Evolutionary conservation across 2,888 invertebrate species (phyloP).

Genomic region (Matsumyia berberina): DNA sequence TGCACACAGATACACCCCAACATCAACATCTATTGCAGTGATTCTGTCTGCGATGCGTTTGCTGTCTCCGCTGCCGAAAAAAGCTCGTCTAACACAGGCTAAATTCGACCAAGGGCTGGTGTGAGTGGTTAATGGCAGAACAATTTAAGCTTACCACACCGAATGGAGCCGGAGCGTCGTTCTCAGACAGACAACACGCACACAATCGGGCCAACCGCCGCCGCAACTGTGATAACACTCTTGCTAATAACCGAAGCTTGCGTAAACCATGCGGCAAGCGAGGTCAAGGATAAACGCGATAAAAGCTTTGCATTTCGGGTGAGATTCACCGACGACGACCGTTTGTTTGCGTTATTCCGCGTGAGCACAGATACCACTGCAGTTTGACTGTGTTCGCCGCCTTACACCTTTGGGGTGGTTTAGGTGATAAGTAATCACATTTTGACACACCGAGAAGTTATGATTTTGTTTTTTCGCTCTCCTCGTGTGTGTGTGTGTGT

Average conservation of each 20-base stretch:
- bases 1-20: conserved; percentile 26
- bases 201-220: neutral
- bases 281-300: conserved; percentile 67
- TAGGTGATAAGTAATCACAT: conserved; percentile 40
- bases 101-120: neutral
- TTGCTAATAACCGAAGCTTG: conserved; percentile 33
- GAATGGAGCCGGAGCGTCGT: neutral
- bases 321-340: conserved; percentile 1
- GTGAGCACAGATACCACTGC: neutral
- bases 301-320: conserved; percentile 48
- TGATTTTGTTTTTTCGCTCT: conserved; percentile 10
- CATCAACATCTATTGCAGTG: conserved; percentile 45
- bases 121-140: neutral
- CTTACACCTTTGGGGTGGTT: conserved; percentile 34
- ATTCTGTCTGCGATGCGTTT: conserved; percentile 46
- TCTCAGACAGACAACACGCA: neutral
- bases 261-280: conserved; percentile 55
- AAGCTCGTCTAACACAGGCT: conserved; percentile 53
- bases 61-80: conserved; percentile 43
- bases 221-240: neutral
- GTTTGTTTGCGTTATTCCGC: conserved; percentile 39
- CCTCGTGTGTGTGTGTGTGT: conserved; percentile 11
- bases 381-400: conserved; percentile 2
- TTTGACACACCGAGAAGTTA: conserved; percentile 29
- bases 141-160: neutral